Base-by-base conservation (phyloP, 1,140 invertebrate genomes). In the Neotoxoptera formosana region DNA sequence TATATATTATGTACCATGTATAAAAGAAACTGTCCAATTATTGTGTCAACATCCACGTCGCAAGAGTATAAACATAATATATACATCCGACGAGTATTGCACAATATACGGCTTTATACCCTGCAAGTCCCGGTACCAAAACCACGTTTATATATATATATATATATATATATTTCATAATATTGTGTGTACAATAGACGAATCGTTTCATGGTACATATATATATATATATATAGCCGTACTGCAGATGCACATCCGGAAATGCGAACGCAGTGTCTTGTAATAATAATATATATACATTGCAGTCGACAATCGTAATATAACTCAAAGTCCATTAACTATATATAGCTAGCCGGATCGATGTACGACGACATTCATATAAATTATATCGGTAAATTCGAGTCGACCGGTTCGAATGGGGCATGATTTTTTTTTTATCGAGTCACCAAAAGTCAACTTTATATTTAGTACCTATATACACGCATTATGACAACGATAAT, bases 261-360 rank as follows among this genome's bases (percentile, higher is more conserved):
- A 76, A 76, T n/a, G 60, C n/a, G n/a, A 76, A 76, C 60, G 60
- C 60, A 76, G 30, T 34, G 60, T 76, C 30, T 76, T 76, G 60
- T 76, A n/a, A n/a, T 76, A n/a, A n/a, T 76, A 76, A 76, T 53
- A 53, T 76, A 76, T 67, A n/a, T 76, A 76, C n/a, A n/a, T n/a
- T n/a, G 14, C 60, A 76, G n/a, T 76, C 60, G 60, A 34, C n/a
- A n/a, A 76, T 76, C 60, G 60, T 17, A n/a, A 34, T 76, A 76
- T 76, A 76, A n/a, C 60, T 67, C 60, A 67, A n/a, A 76, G 60
- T 76, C 60, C 60, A n/a, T 67, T 67, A 76, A n/a, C 9, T n/a
- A 76, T 67, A 67, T 67, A n/a, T n/a, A n/a, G n/a, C n/a, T n/a
- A n/a, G 30, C n/a, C 7, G n/a, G n/a, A 76, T 76, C 60, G 14